phyloP scores from a whole-genome alignment of 1,140 invertebrate genomes.

The Caerostris extrusa region DNA sequence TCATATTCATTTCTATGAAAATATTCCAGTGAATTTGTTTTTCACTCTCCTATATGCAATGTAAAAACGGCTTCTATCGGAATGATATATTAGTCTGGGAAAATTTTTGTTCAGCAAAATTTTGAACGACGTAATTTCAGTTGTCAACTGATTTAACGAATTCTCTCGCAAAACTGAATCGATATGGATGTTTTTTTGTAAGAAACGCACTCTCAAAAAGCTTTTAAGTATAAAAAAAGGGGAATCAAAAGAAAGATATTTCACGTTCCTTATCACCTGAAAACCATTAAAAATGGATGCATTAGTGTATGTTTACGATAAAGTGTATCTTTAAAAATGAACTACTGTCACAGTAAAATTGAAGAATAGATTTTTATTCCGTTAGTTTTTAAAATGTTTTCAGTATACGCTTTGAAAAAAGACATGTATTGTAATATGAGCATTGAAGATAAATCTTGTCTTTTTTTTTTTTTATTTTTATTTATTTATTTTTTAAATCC shows the following conservation, averaged over 20 bases:
- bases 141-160: not conserved
- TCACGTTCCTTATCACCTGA: not conserved
- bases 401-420: not conserved
- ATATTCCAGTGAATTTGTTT: not conserved
- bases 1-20: not conserved
- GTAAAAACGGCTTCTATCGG: not conserved
- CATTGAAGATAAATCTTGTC: not conserved
- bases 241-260: not conserved
- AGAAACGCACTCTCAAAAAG: not conserved
- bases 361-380: not conserved
- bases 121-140: not conserved
- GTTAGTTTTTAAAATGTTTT: not conserved
- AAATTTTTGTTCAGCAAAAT: not conserved
- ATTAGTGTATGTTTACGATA: not conserved
- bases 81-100: slow-evolving; percentile 4
- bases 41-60: not conserved
- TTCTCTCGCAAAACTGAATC: not conserved
- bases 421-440: not conserved
- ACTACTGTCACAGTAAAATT: not conserved
- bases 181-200: not conserved
- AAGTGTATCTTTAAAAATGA: not conserved
- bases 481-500: not conserved
- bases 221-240: not conserved
- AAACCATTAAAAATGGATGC: not conserved
- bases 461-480: not conserved